Conservation (phyloP, 1,140 invertebrate genomes). For the Drosophila repleta region DNA sequence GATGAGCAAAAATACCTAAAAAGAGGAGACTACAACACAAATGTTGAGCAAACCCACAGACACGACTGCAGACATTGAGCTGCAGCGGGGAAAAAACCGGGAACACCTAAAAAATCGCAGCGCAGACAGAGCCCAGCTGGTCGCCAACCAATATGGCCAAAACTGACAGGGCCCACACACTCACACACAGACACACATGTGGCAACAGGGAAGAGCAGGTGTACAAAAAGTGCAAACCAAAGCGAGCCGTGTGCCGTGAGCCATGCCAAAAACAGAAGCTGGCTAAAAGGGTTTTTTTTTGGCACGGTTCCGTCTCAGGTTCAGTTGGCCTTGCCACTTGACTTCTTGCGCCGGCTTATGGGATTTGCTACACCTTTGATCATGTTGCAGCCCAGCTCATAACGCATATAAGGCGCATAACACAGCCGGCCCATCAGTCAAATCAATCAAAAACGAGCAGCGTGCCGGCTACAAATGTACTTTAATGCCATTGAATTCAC, state of each 20-base stretch:
- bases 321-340: constrained; percentile 46
- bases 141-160: constrained; percentile 61
- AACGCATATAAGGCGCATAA: constrained; percentile 59
- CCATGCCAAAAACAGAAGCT: constrained; percentile 51
- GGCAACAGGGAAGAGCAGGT: constrained; percentile 43
- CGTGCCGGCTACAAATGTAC: constrained; percentile 62
- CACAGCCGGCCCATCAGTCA: constrained; percentile 13
- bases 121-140: constrained; percentile 77
- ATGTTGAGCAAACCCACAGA: constrained; percentile 80
- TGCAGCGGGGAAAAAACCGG: constrained; percentile 32
- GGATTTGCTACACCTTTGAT: constrained; percentile 42
- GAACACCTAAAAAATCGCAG: constrained; percentile 16
- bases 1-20: background rate
- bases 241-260: constrained; percentile 7
- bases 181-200: background rate
- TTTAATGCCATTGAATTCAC: constrained; percentile 43
- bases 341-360: constrained; percentile 54
- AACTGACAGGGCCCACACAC: constrained; percentile 66
- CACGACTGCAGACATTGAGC: constrained; percentile 47
- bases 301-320: background rate
- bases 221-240: constrained; percentile 57
- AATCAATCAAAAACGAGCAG: constrained; percentile 65
- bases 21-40: constrained; percentile 60
- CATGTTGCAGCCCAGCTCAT: constrained; percentile 49
- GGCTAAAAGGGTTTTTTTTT: constrained; percentile 15